phyloP scores from a whole-genome alignment of 2,113 vertebrate genomes.

The Rhynchomys soricoides region DNA sequence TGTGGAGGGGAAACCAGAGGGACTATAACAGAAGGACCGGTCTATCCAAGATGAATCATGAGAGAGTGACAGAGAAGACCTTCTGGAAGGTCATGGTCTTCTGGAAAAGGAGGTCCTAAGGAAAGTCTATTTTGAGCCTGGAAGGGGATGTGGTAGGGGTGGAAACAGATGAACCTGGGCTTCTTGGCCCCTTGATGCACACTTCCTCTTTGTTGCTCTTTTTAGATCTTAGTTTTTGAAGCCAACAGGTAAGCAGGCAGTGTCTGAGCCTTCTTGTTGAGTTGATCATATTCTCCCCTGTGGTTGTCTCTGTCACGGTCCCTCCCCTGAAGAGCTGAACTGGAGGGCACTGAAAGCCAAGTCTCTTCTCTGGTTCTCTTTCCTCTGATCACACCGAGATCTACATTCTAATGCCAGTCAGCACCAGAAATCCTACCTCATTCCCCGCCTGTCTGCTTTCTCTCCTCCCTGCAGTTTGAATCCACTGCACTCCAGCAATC shows the following conservation, averaged over 20 bases:
- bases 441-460: background rate
- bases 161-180: background rate
- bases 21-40: background rate
- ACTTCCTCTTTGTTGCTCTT: constrained; percentile 69
- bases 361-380: background rate
- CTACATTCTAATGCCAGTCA: background rate
- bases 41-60: background rate
- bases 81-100: background rate
- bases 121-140: background rate
- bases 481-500: background rate
- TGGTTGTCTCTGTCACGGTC: rapidly evolving
- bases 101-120: background rate
- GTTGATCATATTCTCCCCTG: background rate
- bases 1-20: background rate
- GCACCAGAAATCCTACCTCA: background rate
- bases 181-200: background rate
- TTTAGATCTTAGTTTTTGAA: constrained; percentile 63
- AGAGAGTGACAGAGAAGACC: background rate
- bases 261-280: background rate
- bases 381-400: background rate
- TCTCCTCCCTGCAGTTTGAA: background rate
- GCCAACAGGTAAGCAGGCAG: background rate
- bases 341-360: background rate
- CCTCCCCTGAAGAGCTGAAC: background rate
- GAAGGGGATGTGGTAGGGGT: background rate